Evolutionary conservation across 2,797 vertebrate species (phyloP), one percentile per base, ranked within the genome.

Genomic region (Diceros bicornis): DNA sequence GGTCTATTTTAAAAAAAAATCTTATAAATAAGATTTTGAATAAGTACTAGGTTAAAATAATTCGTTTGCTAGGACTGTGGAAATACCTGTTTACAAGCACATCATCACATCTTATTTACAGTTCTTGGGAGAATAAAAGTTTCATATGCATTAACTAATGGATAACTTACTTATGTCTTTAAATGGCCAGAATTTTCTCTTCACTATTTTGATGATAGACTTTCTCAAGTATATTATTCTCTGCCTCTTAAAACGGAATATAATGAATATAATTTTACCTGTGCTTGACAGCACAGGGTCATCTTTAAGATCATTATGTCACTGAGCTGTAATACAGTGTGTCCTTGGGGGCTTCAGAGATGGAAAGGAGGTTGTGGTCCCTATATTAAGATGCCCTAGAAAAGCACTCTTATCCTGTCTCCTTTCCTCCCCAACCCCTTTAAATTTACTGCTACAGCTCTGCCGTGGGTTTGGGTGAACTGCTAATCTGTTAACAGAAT

Each of bases 171-270:
- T 55, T 83, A 9, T 32, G 4, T 64, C 79, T 94, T 66, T 29
- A 64, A 87, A 32, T 44, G 69, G 18, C 41, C 57, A 64, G 37
- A 52, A 66, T 84, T 66, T 79, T 71, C 52, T 72, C 44, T 50
- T 88, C 72, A 16, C 29, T 50, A 17, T 84, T 72, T 81, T 91
- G 41, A 78, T 79, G 52, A 37, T 41, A 64, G 75, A 29, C 11
- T 87, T 78, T 78, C 78, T 87, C 44, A 74, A 29, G 41, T 78
- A 37, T 87, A 25, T 81, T 75, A 79, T 27, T 84, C 59, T 75
- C 85, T 68, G 8, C 32, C 41, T 92, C 68, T 85, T 81, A 47
- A 87, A 93, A 68, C 17, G 84, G 52, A 87, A 86, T 66, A 29
- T 55, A 47, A 75, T 61, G 85, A n/a, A 14, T 59, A 55, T 34